Conservation (phyloP, 2,888 invertebrate genomes). For the Slavum lentiscoides region DNA sequence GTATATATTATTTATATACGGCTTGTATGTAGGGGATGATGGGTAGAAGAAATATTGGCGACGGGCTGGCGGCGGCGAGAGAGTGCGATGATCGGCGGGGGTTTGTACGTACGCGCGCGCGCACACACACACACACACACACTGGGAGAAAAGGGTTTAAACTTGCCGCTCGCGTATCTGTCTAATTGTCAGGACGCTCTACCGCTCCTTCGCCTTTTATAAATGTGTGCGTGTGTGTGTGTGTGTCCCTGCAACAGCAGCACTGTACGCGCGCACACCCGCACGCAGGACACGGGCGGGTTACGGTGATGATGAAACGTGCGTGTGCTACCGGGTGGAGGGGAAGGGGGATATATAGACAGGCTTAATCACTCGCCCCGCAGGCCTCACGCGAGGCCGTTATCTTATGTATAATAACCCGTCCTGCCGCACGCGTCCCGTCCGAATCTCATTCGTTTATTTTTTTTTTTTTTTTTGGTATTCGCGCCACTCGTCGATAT, state of each 20-base stretch:
- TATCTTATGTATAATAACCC: constrained; percentile 36
- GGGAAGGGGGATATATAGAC: neutral
- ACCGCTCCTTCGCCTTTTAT: constrained; percentile 32
- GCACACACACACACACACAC: neutral
- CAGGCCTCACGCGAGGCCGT: constrained; percentile 46
- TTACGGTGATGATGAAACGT: neutral
- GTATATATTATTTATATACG: neutral
- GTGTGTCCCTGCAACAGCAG: constrained; percentile 2
- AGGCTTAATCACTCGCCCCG: constrained; percentile 53
- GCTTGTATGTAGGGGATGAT: constrained; percentile 10
- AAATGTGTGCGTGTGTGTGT: neutral
- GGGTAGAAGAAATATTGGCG: constrained; percentile 53
- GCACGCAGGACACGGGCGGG: neutral
- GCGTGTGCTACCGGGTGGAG: neutral
- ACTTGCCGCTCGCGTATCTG: constrained; percentile 55
- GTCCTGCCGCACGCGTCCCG: constrained; percentile 20
- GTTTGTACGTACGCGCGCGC: neutral
- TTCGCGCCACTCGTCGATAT: neutral
- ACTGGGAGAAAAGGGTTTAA: constrained; percentile 54
- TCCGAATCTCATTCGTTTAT: too few species aligned
- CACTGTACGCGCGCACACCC: too few species aligned
- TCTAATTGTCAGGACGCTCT: constrained; percentile 55
- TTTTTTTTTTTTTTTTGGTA: too few species aligned
- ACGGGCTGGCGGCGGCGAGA: constrained; percentile 11
- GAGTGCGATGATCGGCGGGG: constrained; percentile 33